Percentiles rank a stretch among this genome's conserved stretches.
Conservation (phyloP, 2,888 invertebrate species). For the Cantharis rustica region DNA sequence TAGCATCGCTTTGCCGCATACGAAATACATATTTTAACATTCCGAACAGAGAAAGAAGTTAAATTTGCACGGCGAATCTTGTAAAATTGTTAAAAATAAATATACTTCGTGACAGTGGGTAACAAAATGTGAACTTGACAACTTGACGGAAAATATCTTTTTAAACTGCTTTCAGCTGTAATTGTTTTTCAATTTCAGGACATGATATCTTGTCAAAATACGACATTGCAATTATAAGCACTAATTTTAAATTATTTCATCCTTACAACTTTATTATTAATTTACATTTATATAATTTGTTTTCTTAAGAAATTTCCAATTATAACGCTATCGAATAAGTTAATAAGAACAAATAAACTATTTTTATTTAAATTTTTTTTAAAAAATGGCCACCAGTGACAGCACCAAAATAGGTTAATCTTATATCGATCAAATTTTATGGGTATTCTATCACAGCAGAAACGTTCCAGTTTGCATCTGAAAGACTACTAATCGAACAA, state of each 20-base stretch:
- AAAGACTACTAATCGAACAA: slow-evolving; percentile 31
- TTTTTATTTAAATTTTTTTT: neutral
- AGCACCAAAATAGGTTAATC: slow-evolving; percentile 16
- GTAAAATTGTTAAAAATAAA: neutral
- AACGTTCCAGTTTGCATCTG: slow-evolving; percentile 24
- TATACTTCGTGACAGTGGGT: neutral
- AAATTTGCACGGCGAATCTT: neutral
- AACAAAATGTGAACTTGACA: slow-evolving; percentile 13
- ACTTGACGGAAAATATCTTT: slow-evolving; percentile 27
- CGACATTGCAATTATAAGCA: slow-evolving; percentile 21
- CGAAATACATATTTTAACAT: neutral
- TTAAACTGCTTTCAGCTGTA: slow-evolving; percentile 14
- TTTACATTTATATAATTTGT: neutral
- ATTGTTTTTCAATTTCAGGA: slow-evolving; percentile 27
- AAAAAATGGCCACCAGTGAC: slow-evolving; percentile 1
- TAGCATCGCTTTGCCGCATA: neutral
- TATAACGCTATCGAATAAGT: neutral
- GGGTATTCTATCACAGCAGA: neutral
- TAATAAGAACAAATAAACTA: neutral
- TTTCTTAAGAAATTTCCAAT: neutral
- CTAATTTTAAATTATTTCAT: neutral
- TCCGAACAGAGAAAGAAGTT: neutral
- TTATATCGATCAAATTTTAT: slow-evolving; percentile 4
- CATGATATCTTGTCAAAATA: slow-evolving; percentile 32
- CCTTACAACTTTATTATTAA: neutral